Evolutionary conservation across 2,113 vertebrate species (phyloP).

Genomic region (Siphamia tubifer): DNA sequence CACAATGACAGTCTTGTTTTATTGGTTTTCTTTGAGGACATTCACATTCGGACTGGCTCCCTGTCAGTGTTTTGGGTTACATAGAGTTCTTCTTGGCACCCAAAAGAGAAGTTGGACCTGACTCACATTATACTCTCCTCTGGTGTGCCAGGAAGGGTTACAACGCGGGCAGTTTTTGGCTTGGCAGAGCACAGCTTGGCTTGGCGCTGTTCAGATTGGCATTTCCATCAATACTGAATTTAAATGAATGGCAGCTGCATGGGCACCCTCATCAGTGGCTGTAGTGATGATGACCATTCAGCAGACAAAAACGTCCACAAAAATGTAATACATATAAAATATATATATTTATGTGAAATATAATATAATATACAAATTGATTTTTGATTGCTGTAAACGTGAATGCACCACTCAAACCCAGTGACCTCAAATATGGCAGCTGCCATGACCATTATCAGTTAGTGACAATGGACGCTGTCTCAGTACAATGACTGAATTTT

Average conservation of each 20-base stretch:
- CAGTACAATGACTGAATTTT: conserved; percentile 52
- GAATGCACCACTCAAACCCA: conserved; percentile 5
- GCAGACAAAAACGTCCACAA: background rate
- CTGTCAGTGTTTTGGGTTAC: conserved; percentile 70
- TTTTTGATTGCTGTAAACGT: too few relatives aligned
- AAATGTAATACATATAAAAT: too few relatives aligned
- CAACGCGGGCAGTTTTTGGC: conserved; percentile 66
- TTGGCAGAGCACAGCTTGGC: conserved; percentile 66
- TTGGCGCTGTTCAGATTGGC: conserved; percentile 60
- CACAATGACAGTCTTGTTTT: conserved; percentile 78
- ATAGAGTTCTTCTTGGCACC: conserved; percentile 74
- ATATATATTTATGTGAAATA: too few relatives aligned
- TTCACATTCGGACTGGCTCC: conserved; percentile 69
- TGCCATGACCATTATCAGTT: conserved; percentile 55
- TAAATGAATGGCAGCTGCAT: conserved; percentile 65
- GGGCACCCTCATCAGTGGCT: conserved; percentile 48
- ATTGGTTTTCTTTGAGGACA: conserved; percentile 74
- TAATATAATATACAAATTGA: too few relatives aligned
- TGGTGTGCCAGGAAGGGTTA: conserved; percentile 63
- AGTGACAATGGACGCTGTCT: conserved; percentile 60
- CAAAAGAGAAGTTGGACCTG: conserved; percentile 65
- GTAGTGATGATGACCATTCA: conserved; percentile 32
- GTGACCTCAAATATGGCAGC: conserved; percentile 45
- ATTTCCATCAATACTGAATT: conserved; percentile 67
- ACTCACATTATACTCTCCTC: conserved; percentile 56